Evolutionary conservation across 2,888 invertebrate genomes (phyloP), one percentile per base, ranked within the genome.

Genomic region (Coelogynopora nodosa): DNA sequence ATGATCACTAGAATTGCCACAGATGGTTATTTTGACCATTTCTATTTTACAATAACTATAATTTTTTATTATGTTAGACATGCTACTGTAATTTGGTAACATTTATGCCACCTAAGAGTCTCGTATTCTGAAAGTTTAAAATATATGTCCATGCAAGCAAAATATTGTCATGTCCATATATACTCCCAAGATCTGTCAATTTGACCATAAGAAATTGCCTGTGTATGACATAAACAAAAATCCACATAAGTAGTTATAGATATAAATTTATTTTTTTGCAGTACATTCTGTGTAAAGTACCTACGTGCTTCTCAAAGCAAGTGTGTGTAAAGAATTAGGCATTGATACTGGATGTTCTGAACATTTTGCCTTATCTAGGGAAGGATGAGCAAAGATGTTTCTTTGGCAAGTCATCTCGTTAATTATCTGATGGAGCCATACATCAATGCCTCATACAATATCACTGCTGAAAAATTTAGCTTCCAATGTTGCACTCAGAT

Each of bases 361-460:
- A 80, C 81, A 80, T 80, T n/a, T 80, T 80, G 23, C 81, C 81
- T n/a, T 80, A 80, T 80, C 81, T 80, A 27, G 81, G 81, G 81
- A 80, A 80, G 81, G 29, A 80, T 80, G 81, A 80, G 23, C 81
- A 27, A 23, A 80, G 81, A 80, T 23, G 13, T 5, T 80, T 13
- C 23, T 23, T 80, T 80, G 10, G 81, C 10, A 10, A 80, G 29
- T 80, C 29, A 80, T 28, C 10, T 80, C 5, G 29, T 28, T 80
- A 27, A 10, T 80, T 23, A 2, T 23, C 81, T 80, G 81, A 80
- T 80, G 29, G 81, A 80, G 29, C 81, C 81, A 80, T 80, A 80
- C 81, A 5, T 23, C 27, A 80, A 80, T 28, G 23, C 27, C 23
- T n/a, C 5, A 5, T 80, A 80, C 81, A 80, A 80, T 80, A 23